Evolutionary conservation across 1,140 invertebrate genomes (phyloP).

Genomic region (Sitodiplosis mosellana): DNA sequence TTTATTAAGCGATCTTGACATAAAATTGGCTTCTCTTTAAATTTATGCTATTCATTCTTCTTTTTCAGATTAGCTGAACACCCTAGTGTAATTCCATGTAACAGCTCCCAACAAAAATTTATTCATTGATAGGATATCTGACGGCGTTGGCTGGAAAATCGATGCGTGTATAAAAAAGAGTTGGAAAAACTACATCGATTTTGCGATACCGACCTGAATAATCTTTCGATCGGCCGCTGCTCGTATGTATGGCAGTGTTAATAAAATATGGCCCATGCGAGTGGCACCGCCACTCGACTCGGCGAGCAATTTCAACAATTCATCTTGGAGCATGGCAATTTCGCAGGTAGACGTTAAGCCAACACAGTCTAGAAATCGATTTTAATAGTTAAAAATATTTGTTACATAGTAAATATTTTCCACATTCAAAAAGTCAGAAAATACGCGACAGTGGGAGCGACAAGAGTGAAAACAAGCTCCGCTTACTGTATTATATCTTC

Average conservation of each 20-base stretch:
- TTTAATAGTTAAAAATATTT: too few relatives aligned
- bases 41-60: conserved; percentile 48
- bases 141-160: too few relatives aligned
- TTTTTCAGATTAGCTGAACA: conserved; percentile 50
- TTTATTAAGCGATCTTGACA: too few relatives aligned
- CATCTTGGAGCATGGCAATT: conserved; percentile 55
- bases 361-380: conserved; percentile 34
- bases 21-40: conserved; percentile 40
- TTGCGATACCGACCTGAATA: conserved; percentile 9
- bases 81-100: conserved; percentile 31
- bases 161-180: too few relatives aligned
- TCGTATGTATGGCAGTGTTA: conserved; percentile 42
- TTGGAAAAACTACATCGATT: neutral
- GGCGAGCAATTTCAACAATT: conserved; percentile 53
- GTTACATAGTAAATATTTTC: too few relatives aligned
- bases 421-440: too few relatives aligned
- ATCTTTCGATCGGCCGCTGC: conserved; percentile 32
- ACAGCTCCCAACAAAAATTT: conserved; percentile 1
- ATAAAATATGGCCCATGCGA: conserved; percentile 48
- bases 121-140: neutral
- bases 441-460: neutral
- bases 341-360: conserved; percentile 39
- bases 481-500: too few relatives aligned
- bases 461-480: neutral
- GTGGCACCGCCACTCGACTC: conserved; percentile 43